Evolutionary conservation across 1,140 invertebrate species (phyloP).

Genomic region (Chironomus tepperi): DNA sequence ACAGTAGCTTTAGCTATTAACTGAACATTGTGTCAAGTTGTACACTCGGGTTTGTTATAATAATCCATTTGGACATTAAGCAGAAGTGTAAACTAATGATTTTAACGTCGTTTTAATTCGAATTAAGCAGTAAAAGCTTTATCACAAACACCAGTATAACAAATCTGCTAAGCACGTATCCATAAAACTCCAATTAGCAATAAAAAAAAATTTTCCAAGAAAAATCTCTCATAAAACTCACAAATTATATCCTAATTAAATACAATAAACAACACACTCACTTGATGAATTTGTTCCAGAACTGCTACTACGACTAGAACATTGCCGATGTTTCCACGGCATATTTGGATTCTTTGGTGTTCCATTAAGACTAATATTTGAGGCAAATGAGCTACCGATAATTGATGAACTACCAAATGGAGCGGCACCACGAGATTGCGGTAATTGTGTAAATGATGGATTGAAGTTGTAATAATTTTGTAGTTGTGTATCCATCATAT

Average conservation of each 20-base stretch:
- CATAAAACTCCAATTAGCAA: no score
- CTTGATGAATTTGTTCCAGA: slow-evolving; percentile 39
- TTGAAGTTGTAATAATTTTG: slow-evolving; percentile 23
- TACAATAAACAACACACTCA: slow-evolving; percentile 34
- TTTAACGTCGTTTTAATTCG: no score
- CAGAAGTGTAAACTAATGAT: no score
- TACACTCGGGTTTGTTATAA: no score
- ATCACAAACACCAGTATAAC: no score
- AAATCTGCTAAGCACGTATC: no score
- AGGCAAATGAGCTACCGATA: neutral
- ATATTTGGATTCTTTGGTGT: slow-evolving; percentile 27
- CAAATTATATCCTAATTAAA: slow-evolving; percentile 29
- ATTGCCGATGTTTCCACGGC: slow-evolving; percentile 40
- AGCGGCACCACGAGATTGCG: neutral
- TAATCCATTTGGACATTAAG: no score
- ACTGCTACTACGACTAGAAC: slow-evolving; percentile 38
- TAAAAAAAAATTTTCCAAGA: no score
- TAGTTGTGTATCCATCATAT: slow-evolving; percentile 1
- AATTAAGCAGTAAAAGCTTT: no score
- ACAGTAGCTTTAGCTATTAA: no score
- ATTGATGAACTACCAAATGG: slow-evolving; percentile 16
- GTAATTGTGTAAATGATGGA: slow-evolving; percentile 17
- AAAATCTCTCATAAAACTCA: no score
- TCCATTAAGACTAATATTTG: slow-evolving; percentile 16
- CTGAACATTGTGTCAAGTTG: no score